Percentiles rank a stretch among this genome's conserved stretches.
phyloP scores from a whole-genome alignment of 2,113 vertebrate species.

The Mustelus asterias region DNA sequence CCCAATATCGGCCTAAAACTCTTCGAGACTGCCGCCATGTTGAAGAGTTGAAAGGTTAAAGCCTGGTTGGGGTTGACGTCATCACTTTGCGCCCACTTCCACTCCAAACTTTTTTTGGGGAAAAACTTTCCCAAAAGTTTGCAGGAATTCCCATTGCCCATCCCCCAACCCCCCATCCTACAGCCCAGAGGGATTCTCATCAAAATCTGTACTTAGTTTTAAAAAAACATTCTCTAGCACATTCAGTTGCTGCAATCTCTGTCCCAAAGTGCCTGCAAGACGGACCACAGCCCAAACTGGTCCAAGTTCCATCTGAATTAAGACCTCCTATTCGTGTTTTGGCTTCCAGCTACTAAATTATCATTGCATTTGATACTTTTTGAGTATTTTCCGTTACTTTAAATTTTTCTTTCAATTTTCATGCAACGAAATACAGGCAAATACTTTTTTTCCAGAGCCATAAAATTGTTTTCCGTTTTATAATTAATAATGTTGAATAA shows the following conservation, averaged over 20 bases:
- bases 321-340: background rate
- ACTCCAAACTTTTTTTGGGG: background rate
- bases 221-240: background rate
- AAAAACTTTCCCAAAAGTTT: conserved; percentile 19
- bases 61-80: conserved; percentile 32
- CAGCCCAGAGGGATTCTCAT: background rate
- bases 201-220: background rate
- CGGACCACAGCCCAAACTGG: conserved; percentile 16
- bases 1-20: conserved; percentile 36
- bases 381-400: background rate
- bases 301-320: background rate
- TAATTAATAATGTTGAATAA: background rate
- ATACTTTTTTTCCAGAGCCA: background rate
- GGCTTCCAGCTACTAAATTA: background rate
- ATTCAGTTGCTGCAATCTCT: background rate
- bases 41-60: conserved; percentile 36
- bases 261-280: background rate
- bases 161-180: background rate
- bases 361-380: background rate
- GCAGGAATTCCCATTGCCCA: conserved; percentile 8
- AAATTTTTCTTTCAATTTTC: background rate
- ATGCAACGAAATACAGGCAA: background rate
- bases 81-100: conserved; percentile 35
- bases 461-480: background rate
- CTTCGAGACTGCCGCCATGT: conserved; percentile 35